Conservation (phyloP, 2,888 invertebrate genomes). For the Phalangium opilio region DNA sequence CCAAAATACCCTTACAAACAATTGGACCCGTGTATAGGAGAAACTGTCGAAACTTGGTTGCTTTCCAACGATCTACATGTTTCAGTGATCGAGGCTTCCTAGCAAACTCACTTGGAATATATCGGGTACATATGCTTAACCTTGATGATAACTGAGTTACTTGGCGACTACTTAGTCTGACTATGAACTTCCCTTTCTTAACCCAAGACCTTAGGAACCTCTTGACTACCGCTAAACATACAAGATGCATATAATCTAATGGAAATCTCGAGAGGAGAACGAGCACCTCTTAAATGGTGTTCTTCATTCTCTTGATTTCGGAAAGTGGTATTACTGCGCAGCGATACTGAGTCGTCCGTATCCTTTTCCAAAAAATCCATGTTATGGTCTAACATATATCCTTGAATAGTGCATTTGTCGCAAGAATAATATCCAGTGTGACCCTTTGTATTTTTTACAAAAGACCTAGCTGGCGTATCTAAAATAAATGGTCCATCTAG, state of each 20-base stretch:
- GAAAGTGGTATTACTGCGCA: slow-evolving; percentile 17
- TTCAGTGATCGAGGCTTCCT: slow-evolving; percentile 22
- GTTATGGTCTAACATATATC: background rate
- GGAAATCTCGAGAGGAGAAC: slow-evolving; percentile 2
- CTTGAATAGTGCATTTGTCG: slow-evolving; percentile 6
- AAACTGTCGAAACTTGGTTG: slow-evolving; percentile 24
- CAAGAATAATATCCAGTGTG: slow-evolving; percentile 4
- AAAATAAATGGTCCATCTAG: no score
- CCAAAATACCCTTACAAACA: slow-evolving; percentile 18
- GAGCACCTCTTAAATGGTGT: slow-evolving; percentile 13
- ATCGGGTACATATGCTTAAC: background rate
- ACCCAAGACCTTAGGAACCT: slow-evolving; percentile 4
- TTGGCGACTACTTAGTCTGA: no score
- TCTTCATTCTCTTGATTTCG: slow-evolving; percentile 14
- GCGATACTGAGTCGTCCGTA: background rate
- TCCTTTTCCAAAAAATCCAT: background rate
- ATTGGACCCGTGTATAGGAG: slow-evolving; percentile 24
- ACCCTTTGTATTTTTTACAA: background rate
- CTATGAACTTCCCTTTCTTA: background rate
- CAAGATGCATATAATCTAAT: slow-evolving; percentile 4
- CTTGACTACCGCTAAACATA: slow-evolving; percentile 6
- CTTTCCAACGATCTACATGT: slow-evolving; percentile 24
- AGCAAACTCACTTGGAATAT: slow-evolving; percentile 11
- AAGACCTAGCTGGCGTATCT: slow-evolving; percentile 5
- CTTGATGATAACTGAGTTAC: no score